Evolutionary conservation across 2,113 vertebrate species (phyloP).

Genomic region (Neogobius melanostomus): DNA sequence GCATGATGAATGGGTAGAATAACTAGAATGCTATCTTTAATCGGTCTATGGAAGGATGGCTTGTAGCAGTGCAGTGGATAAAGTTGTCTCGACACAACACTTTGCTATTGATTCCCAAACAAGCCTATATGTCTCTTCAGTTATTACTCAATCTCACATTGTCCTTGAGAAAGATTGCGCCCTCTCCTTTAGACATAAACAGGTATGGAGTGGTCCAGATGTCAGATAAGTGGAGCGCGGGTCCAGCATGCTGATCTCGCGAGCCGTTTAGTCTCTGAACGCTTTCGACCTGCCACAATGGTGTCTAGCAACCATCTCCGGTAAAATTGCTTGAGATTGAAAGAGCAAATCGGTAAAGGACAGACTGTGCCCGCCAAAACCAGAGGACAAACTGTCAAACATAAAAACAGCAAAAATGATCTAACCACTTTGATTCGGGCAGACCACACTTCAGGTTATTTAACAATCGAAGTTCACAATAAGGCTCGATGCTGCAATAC

Average conservation of each 20-base stretch:
- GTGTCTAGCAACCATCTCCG: not conserved
- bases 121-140: not conserved
- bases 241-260: not conserved
- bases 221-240: not conserved
- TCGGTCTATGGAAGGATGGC: not conserved
- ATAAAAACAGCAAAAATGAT: not conserved
- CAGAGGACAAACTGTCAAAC: not conserved
- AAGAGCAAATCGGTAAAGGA: not conserved
- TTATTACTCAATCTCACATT: not conserved
- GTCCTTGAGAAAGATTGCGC: conserved; percentile 17
- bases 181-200: conserved; percentile 11
- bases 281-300: not conserved
- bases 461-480: not conserved
- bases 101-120: not conserved
- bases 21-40: not conserved
- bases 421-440: not conserved
- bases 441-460: not conserved
- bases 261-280: not conserved
- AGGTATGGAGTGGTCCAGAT: conserved; percentile 1
- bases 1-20: not conserved
- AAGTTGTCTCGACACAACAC: not conserved
- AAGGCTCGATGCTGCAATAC: not conserved
- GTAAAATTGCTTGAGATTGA: not conserved
- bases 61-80: not conserved
- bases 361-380: not conserved